Base-by-base conservation (phyloP, 2,888 invertebrate species). In the Fissipunctia ypsillon region DNA sequence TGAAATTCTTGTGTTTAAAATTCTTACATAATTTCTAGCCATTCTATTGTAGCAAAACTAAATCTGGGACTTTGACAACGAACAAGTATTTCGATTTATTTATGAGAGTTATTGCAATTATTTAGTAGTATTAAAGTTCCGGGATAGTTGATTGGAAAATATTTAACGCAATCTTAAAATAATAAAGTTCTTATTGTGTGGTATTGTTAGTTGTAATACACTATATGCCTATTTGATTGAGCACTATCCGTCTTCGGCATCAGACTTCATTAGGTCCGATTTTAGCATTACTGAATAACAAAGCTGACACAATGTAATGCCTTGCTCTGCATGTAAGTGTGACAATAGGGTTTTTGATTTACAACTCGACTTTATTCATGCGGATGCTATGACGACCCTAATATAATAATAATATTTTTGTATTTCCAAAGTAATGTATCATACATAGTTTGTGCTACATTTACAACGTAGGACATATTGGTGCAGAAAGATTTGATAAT, bases 11-110 rank as follows among this genome's bases (percentile, higher is more conserved):
- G 72, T 57, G 54, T 68, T 43, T 63, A 45, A 60, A 71, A 65
- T 78, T 68, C 73, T 83, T 69, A 73, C 67, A 66, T 73, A 82
- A 78, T 48, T 78, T 64, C 66, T 10, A 56, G 70, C 56, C 43
- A 12, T 69, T 79, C 52, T 65, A 74, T 76, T 85, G 70, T 83
- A 43, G 9, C 66, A 59, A 35, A 43, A 35, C 54, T 64, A 70
- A 64, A 73, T 71, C 48, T 50, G 25, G 57, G 48, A 59, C 45
- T 56, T 59, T 76, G 69, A 60, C 57, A 73, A 69, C 59, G 2
- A 73, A 56, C 56, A 68, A 38, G 22, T 56, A 67, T 71, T 69
- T 25, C 10, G 41, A 64, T 76, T 77, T 72, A 72, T 76, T 73
- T 72, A 48, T 50, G 67, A 65, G 48, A 83, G 28, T 52, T 73